Conservation (phyloP, 2,888 invertebrate genomes). For the Drosophila eohydei region DNA sequence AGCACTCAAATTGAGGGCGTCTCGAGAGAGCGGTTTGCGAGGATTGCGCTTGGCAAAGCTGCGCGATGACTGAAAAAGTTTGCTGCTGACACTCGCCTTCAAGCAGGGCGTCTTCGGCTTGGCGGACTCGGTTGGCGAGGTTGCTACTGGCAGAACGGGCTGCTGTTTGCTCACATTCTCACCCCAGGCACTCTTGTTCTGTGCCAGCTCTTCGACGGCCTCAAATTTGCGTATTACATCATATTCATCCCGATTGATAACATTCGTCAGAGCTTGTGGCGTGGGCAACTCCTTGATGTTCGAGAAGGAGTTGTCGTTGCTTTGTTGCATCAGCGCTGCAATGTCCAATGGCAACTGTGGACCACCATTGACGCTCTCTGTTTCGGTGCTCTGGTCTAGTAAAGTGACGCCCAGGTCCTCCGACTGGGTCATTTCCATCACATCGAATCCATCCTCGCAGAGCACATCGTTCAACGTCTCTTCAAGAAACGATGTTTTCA, state of each 20-base stretch:
- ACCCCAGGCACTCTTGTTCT: slow-evolving; percentile 86
- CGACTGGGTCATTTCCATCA: slow-evolving; percentile 80
- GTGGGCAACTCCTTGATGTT: slow-evolving; percentile 67
- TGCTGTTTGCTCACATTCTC: slow-evolving; percentile 81
- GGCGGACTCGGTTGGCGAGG: background rate
- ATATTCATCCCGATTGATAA: slow-evolving; percentile 64
- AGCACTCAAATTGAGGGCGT: slow-evolving; percentile 37
- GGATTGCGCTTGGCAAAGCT: slow-evolving; percentile 91
- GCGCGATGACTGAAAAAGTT: slow-evolving; percentile 87
- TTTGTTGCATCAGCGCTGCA: slow-evolving; percentile 57
- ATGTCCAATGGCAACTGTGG: slow-evolving; percentile 78
- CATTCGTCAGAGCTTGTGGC: slow-evolving; percentile 52
- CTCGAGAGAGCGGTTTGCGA: slow-evolving; percentile 87
- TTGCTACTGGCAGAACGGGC: slow-evolving; percentile 29
- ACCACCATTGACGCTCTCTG: slow-evolving; percentile 56
- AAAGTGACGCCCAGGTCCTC: slow-evolving; percentile 62
- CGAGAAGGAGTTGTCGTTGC: slow-evolving; percentile 48
- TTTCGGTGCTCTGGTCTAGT: slow-evolving; percentile 43
- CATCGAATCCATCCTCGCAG: slow-evolving; percentile 83
- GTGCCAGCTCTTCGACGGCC: slow-evolving; percentile 63
- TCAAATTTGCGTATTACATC: slow-evolving; percentile 80
- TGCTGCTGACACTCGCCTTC: slow-evolving; percentile 86
- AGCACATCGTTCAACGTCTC: slow-evolving; percentile 88
- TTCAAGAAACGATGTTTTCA: slow-evolving; percentile 91
- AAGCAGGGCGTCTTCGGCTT: slow-evolving; percentile 34